Conservation (phyloP, 2,888 invertebrate species). For the Oegoconia quadripuncta region DNA sequence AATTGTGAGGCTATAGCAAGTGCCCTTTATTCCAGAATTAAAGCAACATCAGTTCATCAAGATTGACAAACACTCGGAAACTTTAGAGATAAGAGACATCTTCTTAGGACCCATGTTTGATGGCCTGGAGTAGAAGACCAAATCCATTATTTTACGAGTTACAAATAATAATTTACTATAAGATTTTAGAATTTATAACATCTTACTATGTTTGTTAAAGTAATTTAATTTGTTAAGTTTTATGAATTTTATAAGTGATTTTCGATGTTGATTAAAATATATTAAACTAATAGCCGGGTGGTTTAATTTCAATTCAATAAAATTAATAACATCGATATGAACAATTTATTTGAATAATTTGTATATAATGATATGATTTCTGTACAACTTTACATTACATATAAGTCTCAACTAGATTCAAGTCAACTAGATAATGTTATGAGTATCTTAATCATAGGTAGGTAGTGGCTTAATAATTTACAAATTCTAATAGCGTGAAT, state of each 20-base stretch:
- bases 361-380: conserved; percentile 77
- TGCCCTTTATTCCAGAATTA: conserved; percentile 60
- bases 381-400: conserved; percentile 75
- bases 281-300: conserved; percentile 2
- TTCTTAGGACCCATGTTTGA: conserved; percentile 41
- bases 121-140: too few relatives aligned
- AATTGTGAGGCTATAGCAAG: conserved; percentile 9
- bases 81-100: conserved; percentile 49
- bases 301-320: conserved; percentile 27
- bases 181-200: too few relatives aligned
- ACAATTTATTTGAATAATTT: conserved; percentile 77
- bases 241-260: background rate
- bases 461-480: conserved; percentile 73
- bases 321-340: conserved; percentile 58
- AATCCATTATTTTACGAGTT: too few relatives aligned
- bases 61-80: conserved; percentile 41
- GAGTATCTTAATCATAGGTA: conserved; percentile 71
- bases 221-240: conserved; percentile 11
- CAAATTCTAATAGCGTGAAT: conserved; percentile 62
- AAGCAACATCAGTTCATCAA: conserved; percentile 54
- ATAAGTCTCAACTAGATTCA: conserved; percentile 70
- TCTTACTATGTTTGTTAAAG: too few relatives aligned
- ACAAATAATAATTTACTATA: too few relatives aligned
- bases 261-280: conserved; percentile 7
- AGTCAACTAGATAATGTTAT: conserved; percentile 73